These are phyloP conservation scores for Lithosia quadra DNA, from an alignment of 2,888 invertebrate genomes.

Conservation along the genomic window DNA sequence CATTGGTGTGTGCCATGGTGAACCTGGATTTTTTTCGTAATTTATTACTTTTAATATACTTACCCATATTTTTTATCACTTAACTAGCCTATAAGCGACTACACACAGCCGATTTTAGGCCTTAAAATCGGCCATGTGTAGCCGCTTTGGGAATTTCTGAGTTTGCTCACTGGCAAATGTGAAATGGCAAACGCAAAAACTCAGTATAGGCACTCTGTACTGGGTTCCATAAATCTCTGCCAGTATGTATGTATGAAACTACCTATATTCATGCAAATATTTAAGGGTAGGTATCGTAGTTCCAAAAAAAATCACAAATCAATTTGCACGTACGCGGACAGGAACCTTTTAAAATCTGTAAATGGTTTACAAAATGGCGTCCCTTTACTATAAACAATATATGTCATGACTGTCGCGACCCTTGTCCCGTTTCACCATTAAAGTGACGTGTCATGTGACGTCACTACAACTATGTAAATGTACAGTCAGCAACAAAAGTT, in stretches of 20 bases:
- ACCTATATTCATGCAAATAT: background rate
- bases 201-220: too few species aligned
- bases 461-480: conserved; percentile 5
- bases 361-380: conserved; percentile 6
- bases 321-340: background rate
- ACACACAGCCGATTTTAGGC: too few species aligned
- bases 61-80: too few species aligned
- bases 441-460: background rate
- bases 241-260: background rate
- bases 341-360: conserved; percentile 9
- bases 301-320: background rate
- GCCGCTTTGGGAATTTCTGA: too few species aligned
- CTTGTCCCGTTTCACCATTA: conserved; percentile 11
- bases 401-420: conserved; percentile 18
- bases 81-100: too few species aligned
- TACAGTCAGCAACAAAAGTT: conserved; percentile 5
- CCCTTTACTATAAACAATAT: conserved; percentile 9
- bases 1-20: too few species aligned
- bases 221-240: too few species aligned
- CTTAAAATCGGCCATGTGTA: too few species aligned
- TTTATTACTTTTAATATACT: too few species aligned
- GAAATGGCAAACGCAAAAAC: too few species aligned
- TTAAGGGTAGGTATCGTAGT: background rate
- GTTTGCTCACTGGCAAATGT: too few species aligned
- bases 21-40: too few species aligned